Percentiles rank a stretch among this genome's conserved stretches.
Conservation (phyloP, 2,113 vertebrate species). For the Lasiurus borealis region DNA sequence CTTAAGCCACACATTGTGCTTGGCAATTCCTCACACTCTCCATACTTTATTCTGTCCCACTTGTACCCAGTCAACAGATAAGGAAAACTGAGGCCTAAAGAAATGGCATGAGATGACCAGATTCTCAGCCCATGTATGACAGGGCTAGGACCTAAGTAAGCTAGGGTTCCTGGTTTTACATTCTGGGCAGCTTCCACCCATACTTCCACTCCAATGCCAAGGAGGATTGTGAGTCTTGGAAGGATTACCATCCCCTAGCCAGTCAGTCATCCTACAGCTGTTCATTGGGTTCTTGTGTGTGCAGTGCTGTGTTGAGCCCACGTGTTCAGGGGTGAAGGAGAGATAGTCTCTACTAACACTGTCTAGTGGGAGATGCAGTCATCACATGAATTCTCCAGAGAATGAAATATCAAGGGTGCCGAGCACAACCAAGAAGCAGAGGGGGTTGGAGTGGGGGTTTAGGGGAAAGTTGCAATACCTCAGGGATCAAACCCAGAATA, state of each 20-base stretch:
- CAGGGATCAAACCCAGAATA: background rate
- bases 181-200: background rate
- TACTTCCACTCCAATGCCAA: background rate
- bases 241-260: background rate
- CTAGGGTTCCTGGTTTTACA: background rate
- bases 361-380: background rate
- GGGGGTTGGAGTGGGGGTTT: background rate
- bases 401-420: background rate
- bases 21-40: background rate
- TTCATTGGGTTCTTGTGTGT: background rate
- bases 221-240: rapidly evolving
- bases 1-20: background rate
- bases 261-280: background rate
- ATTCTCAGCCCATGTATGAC: background rate
- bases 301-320: background rate
- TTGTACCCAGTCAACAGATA: background rate
- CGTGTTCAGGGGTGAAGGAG: background rate
- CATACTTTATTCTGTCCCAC: background rate
- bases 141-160: background rate
- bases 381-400: background rate
- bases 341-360: background rate
- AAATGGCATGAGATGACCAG: background rate
- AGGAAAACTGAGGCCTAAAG: background rate
- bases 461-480: background rate
- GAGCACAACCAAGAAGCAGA: background rate